Conservation (phyloP, 2,888 invertebrate species). For the Philhelius pedissequus region DNA sequence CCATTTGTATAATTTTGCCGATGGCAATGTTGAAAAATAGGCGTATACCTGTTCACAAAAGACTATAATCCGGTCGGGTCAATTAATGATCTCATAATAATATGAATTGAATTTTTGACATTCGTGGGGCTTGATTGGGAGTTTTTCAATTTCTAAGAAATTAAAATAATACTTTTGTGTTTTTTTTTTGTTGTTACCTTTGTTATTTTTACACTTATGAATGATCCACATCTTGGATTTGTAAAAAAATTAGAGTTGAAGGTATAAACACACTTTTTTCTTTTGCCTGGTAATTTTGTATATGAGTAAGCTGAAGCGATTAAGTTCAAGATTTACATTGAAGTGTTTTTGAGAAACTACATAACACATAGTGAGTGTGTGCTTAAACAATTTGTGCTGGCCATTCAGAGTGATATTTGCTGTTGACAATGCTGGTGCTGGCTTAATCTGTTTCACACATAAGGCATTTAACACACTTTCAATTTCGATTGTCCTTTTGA, state of each 20-base stretch:
- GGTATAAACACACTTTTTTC: background rate
- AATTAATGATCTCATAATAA: background rate
- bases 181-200: background rate
- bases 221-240: no score
- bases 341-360: no score
- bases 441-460: no score
- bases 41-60: background rate
- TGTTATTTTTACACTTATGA: background rate
- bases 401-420: no score
- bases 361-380: no score
- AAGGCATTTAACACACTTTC: no score
- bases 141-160: background rate
- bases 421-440: no score
- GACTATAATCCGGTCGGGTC: background rate
- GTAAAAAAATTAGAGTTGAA: background rate
- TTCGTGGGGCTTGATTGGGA: background rate
- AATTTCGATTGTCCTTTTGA: no score
- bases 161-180: background rate
- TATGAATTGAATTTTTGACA: background rate
- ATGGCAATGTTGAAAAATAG: background rate
- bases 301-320: no score
- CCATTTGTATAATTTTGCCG: background rate
- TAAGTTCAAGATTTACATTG: no score
- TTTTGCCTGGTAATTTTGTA: no score
- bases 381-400: no score